Base-by-base conservation (phyloP, 2,797 vertebrate species). In the Neoniphon sammara region DNA sequence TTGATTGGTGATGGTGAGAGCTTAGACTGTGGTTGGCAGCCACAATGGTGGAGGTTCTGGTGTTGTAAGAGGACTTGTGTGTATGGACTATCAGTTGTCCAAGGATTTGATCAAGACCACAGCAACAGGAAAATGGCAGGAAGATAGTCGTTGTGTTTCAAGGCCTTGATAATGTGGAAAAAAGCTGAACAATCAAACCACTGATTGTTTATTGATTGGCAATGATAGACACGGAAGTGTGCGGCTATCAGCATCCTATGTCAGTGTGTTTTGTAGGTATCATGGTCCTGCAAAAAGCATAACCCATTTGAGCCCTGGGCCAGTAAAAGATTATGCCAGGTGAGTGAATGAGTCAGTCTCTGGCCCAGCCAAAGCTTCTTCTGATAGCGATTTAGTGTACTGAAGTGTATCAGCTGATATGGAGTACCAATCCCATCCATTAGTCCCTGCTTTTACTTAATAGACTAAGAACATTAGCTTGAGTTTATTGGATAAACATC, bases 261-360 rank as follows among this genome's bases (percentile, higher is more conserved):
- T 57, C 69, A n/a, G 49, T 39, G 21, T 72, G 71, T 73, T 66
- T 9, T 70, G 47, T 61, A 73, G 18, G 25, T 23, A 27, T 27
- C 53, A 30, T 55, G 53, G 49, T 50, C 7, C 15, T 23, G 15
- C 23, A 25, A 17, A 60, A 65, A 57, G 64, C 23, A 54, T 55
- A 39, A 60, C 30, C 23, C 10, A 34, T 42, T 65, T 27, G 25
- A 59, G 50, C 23, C 18, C 30, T 34, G 60, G 21, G 59, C 61
- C 21, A 58, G 17, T 11, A 50, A 21, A 18, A 59, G 27, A 67
- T 15, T 4, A 27, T 23, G 7, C 46, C 25, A 12, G n/a, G 23
- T 5, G 0, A 15, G 8, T 18, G 42, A 25, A 54, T 20, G 12
- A 54, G 25, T 5, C 15, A 5, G 23, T 36, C 0, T 55, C 9